These are phyloP conservation scores for Melanotaenia duboulayi DNA, from an alignment of 2,113 vertebrate genomes.

Conservation along the genomic window DNA sequence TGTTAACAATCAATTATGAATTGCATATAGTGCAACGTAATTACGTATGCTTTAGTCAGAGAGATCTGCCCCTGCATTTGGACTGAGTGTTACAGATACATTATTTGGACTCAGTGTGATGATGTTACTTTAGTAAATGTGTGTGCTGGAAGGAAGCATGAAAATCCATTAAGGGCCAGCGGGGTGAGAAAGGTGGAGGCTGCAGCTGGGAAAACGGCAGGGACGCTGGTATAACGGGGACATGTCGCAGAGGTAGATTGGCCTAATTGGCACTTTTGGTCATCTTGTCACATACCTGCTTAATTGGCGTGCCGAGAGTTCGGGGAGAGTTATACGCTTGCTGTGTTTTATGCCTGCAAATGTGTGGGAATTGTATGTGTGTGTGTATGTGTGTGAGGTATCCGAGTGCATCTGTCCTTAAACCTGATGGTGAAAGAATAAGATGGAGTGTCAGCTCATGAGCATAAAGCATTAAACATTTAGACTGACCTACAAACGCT, in stretches of 20 bases:
- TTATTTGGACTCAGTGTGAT: constrained; percentile 61
- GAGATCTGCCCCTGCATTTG: constrained; percentile 34
- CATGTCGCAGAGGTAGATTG: constrained; percentile 60
- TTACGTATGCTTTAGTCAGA: constrained; percentile 66
- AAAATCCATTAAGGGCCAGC: constrained; percentile 67
- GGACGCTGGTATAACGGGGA: constrained; percentile 28
- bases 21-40: constrained; percentile 69
- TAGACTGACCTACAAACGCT: constrained; percentile 81
- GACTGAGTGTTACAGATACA: constrained; percentile 68
- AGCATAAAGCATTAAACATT: constrained; percentile 84
- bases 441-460: constrained; percentile 60
- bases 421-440: neutral
- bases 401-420: constrained; percentile 30
- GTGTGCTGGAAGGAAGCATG: constrained; percentile 35
- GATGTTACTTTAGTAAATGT: constrained; percentile 48
- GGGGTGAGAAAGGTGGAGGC: constrained; percentile 35
- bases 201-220: constrained; percentile 39
- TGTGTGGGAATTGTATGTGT: constrained; percentile 30
- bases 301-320: constrained; percentile 79
- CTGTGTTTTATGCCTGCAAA: constrained; percentile 31
- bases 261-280: constrained; percentile 81
- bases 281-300: constrained; percentile 75
- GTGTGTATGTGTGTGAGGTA: constrained; percentile 20
- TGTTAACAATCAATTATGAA: constrained; percentile 76
- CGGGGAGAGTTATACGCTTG: constrained; percentile 48